phyloP scores from a whole-genome alignment of 2,888 invertebrate species.

The Zhuqinia jingwanae region DNA sequence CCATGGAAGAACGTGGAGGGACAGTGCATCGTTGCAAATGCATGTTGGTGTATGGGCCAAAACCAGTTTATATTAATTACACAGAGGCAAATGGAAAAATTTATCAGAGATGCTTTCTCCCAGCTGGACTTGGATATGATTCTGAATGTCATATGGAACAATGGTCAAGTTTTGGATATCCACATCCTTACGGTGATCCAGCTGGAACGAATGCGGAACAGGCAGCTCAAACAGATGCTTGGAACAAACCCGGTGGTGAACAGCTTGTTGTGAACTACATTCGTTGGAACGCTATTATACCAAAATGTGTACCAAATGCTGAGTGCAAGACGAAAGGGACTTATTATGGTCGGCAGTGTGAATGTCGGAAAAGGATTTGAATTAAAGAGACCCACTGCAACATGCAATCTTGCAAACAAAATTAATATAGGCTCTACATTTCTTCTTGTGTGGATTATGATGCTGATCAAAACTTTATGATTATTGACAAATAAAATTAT shows the following conservation, averaged over 20 bases:
- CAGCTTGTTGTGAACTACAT: slow-evolving; percentile 3
- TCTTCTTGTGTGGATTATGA: background rate
- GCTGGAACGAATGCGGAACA: no score
- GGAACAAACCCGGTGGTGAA: background rate
- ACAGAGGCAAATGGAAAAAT: background rate
- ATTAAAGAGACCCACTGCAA: background rate
- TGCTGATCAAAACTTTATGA: background rate
- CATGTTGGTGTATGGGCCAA: slow-evolving; percentile 12
- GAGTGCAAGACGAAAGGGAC: slow-evolving; percentile 40
- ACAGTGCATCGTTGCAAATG: background rate
- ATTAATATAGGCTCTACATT: background rate
- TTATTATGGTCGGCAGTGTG: slow-evolving; percentile 34
- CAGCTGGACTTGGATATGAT: slow-evolving; percentile 34
- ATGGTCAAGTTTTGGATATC: no score
- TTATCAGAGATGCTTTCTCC: background rate
- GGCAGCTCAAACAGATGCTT: no score
- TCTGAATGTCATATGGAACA: slow-evolving; percentile 24
- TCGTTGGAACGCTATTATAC: slow-evolving; percentile 31
- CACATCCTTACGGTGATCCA: slow-evolving; percentile 48
- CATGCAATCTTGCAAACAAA: background rate
- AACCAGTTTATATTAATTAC: background rate
- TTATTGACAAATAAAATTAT: background rate
- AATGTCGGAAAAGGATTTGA: background rate
- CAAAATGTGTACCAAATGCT: slow-evolving; percentile 20
- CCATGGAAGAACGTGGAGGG: background rate